Conservation (phyloP, 2,113 vertebrate genomes). For the Odocoileus virginianus region DNA sequence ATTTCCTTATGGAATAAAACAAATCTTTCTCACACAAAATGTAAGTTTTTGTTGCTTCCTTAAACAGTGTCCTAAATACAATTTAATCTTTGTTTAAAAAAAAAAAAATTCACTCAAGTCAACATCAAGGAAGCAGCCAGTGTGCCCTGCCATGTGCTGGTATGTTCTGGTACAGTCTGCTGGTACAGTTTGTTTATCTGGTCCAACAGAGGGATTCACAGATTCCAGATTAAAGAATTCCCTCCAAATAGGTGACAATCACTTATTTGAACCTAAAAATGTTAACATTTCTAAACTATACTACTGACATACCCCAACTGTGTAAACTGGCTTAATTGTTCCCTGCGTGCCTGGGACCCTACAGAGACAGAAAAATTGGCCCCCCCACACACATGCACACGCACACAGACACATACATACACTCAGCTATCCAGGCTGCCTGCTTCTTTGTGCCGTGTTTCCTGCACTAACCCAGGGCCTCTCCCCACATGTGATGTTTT, state of each 20-base stretch:
- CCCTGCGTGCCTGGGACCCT: background rate
- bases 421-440: background rate
- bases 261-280: background rate
- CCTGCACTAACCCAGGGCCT: background rate
- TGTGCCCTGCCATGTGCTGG: background rate
- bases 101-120: background rate
- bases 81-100: background rate
- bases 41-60: background rate
- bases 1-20: background rate
- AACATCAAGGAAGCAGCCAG: background rate
- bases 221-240: background rate
- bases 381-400: background rate
- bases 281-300: background rate
- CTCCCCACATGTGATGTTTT: fast-evolving
- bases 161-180: background rate
- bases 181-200: background rate
- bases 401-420: background rate
- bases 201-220: background rate
- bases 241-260: background rate
- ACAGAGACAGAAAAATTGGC: background rate
- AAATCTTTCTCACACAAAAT: background rate
- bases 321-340: background rate
- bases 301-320: background rate
- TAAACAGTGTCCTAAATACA: background rate
- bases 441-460: background rate